phyloP scores from a whole-genome alignment of 2,888 invertebrate species.

The Agrypnus murinus region DNA sequence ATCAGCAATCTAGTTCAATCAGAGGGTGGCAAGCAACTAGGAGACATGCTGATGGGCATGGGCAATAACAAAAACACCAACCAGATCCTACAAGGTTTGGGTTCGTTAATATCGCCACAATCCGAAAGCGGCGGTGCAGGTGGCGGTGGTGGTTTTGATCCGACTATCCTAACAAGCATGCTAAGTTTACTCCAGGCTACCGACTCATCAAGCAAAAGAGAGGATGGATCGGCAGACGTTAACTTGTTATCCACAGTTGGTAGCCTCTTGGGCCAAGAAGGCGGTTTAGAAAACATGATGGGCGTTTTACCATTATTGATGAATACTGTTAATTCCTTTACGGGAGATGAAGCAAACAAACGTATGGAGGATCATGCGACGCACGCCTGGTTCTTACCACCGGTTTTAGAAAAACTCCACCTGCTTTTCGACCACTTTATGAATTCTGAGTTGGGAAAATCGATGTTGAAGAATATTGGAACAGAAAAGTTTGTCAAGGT shows the following conservation, averaged over 20 bases:
- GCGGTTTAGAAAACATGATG: slow-evolving; percentile 60
- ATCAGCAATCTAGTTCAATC: slow-evolving; percentile 82
- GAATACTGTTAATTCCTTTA: slow-evolving; percentile 77
- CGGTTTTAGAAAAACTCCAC: slow-evolving; percentile 80
- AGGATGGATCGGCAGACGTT: slow-evolving; percentile 52
- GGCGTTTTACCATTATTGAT: slow-evolving; percentile 80
- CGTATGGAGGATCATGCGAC: slow-evolving; percentile 79
- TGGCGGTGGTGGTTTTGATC: slow-evolving; percentile 73
- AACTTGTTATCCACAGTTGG: slow-evolving; percentile 45
- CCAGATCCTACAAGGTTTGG: slow-evolving; percentile 71
- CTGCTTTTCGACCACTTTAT: slow-evolving; percentile 86
- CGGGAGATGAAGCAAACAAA: slow-evolving; percentile 77
- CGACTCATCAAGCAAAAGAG: slow-evolving; percentile 38
- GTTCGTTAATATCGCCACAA: slow-evolving; percentile 40
- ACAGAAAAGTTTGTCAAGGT: slow-evolving; percentile 79
- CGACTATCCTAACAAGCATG: slow-evolving; percentile 75
- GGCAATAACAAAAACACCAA: slow-evolving; percentile 69
- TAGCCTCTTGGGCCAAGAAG: slow-evolving; percentile 41
- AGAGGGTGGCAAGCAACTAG: slow-evolving; percentile 76
- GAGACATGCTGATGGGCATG: slow-evolving; percentile 62
- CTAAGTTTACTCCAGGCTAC: slow-evolving; percentile 65
- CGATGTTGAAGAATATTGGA: slow-evolving; percentile 83
- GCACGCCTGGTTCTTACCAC: slow-evolving; percentile 83
- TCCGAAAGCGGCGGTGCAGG: slow-evolving; percentile 42
- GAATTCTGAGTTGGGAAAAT: slow-evolving; percentile 85